Evolutionary conservation across 2,797 vertebrate genomes (phyloP), one percentile per base, ranked within the genome.

Genomic region (Microctenopoma lineatum): DNA sequence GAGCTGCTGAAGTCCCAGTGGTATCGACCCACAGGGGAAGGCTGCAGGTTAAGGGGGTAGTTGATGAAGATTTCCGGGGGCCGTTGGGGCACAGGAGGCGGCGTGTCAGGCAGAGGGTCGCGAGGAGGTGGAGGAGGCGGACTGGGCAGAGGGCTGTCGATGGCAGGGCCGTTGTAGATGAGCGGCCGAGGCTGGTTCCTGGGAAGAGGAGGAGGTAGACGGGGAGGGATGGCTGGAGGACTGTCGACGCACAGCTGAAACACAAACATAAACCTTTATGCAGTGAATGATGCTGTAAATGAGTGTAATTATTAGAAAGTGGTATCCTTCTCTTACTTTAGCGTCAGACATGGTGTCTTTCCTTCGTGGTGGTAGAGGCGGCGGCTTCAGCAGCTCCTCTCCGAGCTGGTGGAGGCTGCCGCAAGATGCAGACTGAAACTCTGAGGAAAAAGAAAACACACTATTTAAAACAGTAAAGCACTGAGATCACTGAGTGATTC

Each of bases 11-110:
- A 91, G 69, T 98, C 90, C 96, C 96, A 92, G 83, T 95, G 96
- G 79, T 95, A 93, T 63, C 96, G 95, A 52, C 95, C 94, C 80
- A 94, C 84, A 0, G 97, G 97, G 5, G 96, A 97, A 0, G 95
- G 96, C 90, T 97, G 96, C 68, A 96, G 89, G 86, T 90, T 96
- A 44, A 96, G 83, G 0, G 97, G 96, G 85, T 95, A 97, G 93
- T 99, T 99, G 91, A 98, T 96, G 84, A 99, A 99, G 89, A 97
- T 97, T 91, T 99, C 97, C 0, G 96, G 96, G 0, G 97, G 97
- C 1, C 96, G 94, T 38, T 96, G 94, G 3, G 97, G 96, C 46
- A 97, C 92, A 0, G 96, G 96, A 0, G 96, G 97, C 0, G 96
- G 96, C 1, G 96, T 96, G 77, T 97, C 96, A 0, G 96, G 97